A percentile compares a stretch with the other conserved stretches of the same genome.
These are phyloP conservation scores for Apamea sordens DNA, from an alignment of 2,888 invertebrate species.

Conservation along the genomic window DNA sequence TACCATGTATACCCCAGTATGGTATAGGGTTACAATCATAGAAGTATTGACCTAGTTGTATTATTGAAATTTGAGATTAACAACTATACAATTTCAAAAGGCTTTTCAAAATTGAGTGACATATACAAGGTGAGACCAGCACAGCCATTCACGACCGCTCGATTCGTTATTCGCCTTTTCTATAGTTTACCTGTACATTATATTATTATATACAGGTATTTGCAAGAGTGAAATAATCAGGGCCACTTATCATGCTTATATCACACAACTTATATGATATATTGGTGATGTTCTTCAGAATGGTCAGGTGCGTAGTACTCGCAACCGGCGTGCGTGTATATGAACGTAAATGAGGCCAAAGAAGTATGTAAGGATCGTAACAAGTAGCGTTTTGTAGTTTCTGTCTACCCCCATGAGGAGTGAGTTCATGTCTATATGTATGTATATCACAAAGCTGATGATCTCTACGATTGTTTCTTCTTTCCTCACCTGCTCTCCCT, in stretches of 20 bases:
- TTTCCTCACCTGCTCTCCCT: slow-evolving; percentile 93
- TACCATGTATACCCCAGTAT: too few species aligned
- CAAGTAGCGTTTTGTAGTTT: not conserved
- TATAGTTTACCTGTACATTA: too few species aligned
- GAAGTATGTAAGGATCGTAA: not conserved
- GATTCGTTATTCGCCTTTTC: too few species aligned
- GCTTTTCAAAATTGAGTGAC: too few species aligned
- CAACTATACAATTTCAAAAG: too few species aligned
- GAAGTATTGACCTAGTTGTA: not conserved
- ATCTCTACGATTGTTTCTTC: not conserved
- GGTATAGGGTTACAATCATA: not conserved
- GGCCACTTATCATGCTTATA: not conserved
- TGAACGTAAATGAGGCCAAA: not conserved
- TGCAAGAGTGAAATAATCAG: not conserved
- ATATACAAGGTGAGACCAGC: too few species aligned
- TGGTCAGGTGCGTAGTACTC: not conserved
- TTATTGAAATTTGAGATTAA: too few species aligned
- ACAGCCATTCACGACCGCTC: too few species aligned
- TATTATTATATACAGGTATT: too few species aligned
- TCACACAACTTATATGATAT: not conserved
- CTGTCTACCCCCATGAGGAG: not conserved
- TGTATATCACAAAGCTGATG: not conserved
- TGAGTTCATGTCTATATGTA: not conserved
- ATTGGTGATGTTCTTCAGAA: not conserved
- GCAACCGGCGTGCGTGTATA: not conserved